phyloP scores from a whole-genome alignment of 2,113 vertebrate species.

The Zosterops lateralis region DNA sequence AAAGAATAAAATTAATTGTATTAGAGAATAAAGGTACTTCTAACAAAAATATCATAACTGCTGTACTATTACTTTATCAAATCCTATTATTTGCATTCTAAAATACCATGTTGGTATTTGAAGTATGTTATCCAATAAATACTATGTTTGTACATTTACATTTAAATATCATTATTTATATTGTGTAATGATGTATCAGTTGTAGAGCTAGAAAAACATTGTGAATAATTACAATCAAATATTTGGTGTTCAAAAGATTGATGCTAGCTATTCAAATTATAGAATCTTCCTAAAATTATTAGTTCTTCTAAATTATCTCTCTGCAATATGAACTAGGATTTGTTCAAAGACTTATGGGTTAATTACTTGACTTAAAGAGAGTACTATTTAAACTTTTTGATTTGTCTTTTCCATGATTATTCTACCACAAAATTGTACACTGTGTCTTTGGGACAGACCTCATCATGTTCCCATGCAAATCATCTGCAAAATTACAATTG shows the following conservation, averaged over 20 bases:
- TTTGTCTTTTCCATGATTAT: not conserved
- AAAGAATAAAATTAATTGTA: constrained; percentile 10
- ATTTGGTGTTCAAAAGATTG: not conserved
- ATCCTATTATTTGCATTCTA: not conserved
- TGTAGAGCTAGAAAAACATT: not conserved
- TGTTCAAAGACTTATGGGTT: not conserved
- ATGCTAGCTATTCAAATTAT: not conserved
- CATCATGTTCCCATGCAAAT: not conserved
- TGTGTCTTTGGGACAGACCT: not conserved
- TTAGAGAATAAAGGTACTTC: not conserved
- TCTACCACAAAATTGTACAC: not conserved
- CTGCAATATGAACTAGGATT: not conserved
- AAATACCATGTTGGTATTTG: not conserved
- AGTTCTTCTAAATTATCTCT: not conserved
- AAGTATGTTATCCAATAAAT: not conserved
- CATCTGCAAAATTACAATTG: not conserved
- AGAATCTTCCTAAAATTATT: not conserved
- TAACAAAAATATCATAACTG: not conserved
- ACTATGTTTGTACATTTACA: not conserved
- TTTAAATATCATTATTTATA: not conserved
- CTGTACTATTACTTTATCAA: not conserved
- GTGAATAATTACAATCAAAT: not conserved
- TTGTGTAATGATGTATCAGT: not conserved
- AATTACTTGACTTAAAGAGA: not conserved
- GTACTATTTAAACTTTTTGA: not conserved